A percentile compares a stretch with the other conserved stretches of the same genome.
Evolutionary conservation across 2,113 vertebrate species (phyloP).

Genomic region (Pachycephala philippinensis): DNA sequence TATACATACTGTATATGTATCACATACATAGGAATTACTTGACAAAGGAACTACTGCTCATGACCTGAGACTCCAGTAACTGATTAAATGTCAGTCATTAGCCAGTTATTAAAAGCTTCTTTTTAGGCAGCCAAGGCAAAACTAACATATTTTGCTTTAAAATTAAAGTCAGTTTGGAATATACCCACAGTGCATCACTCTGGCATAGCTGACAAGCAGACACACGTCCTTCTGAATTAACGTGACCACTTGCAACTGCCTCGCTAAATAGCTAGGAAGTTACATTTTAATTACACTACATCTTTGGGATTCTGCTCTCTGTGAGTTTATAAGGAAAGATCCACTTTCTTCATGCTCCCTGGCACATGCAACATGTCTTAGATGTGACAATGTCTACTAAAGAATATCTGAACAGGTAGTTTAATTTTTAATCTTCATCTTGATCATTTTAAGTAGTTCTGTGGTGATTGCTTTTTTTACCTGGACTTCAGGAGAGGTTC

Average conservation of each 20-base stretch:
- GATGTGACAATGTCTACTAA: background rate
- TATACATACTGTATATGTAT: background rate
- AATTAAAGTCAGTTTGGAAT: background rate
- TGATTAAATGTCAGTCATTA: background rate
- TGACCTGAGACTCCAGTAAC: background rate
- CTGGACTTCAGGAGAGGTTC: slow-evolving; percentile 97
- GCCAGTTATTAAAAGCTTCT: background rate
- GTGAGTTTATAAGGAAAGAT: background rate
- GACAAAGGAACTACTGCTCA: background rate
- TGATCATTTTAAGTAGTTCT: background rate
- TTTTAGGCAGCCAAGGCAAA: background rate
- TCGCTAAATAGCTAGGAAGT: background rate
- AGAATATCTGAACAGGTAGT: background rate
- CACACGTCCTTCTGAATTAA: background rate
- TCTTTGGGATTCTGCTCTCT: background rate
- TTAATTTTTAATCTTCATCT: background rate
- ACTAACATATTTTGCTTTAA: background rate
- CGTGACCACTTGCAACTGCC: background rate
- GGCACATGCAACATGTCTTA: background rate
- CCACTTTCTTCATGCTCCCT: background rate
- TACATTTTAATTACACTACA: background rate
- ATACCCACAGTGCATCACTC: background rate
- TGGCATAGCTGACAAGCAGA: background rate
- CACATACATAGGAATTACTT: background rate
- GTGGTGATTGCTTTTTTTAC: slow-evolving; percentile 53